Conservation (phyloP, 1,140 invertebrate species). For the Lasaia peninsularis region DNA sequence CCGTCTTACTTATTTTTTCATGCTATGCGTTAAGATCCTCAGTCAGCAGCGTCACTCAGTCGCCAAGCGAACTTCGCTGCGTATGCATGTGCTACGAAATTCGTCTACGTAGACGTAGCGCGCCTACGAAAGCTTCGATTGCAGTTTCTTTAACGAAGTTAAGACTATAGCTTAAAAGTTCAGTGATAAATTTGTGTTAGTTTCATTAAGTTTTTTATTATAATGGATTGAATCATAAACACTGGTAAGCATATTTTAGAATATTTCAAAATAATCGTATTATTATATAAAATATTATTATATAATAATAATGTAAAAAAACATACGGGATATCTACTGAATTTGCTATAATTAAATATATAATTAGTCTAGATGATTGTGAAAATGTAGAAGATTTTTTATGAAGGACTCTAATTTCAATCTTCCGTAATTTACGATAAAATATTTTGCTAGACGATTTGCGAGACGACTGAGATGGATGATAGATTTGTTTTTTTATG, state of each 20-base stretch:
- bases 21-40: not conserved
- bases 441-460: too few species aligned
- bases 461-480: too few species aligned
- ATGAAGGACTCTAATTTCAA: too few species aligned
- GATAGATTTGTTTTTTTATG: too few species aligned
- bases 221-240: not conserved
- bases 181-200: not conserved
- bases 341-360: too few species aligned
- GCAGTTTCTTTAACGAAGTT: not conserved
- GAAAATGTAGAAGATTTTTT: too few species aligned
- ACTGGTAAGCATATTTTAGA: not conserved
- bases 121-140: not conserved
- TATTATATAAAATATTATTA: too few species aligned
- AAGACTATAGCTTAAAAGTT: not conserved
- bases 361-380: too few species aligned
- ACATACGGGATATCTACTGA: too few species aligned
- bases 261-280: not conserved
- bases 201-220: not conserved
- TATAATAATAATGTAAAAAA: too few species aligned
- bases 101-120: not conserved
- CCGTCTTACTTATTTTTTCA: not conserved
- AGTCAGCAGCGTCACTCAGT: conserved; percentile 3
- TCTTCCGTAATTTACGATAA: too few species aligned
- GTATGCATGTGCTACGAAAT: conserved; percentile 1
- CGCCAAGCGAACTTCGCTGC: not conserved